Evolutionary conservation across 2,888 invertebrate genomes (phyloP).

Genomic region (Cancer borealis): DNA sequence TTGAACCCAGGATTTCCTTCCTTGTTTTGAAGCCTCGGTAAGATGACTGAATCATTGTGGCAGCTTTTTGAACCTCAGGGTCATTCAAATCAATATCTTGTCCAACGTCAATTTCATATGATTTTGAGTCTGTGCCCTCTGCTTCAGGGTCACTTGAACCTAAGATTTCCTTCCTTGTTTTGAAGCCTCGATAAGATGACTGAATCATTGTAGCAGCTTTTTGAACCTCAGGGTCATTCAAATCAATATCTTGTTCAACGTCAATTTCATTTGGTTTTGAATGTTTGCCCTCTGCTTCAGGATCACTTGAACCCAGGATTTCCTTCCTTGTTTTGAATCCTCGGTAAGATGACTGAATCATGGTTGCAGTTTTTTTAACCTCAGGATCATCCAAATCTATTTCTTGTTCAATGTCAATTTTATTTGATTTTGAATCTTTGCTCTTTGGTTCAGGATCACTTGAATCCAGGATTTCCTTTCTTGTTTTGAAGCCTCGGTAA

Average conservation of each 20-base stretch:
- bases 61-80: background rate
- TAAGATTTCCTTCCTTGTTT: background rate
- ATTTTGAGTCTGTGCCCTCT: too few relatives aligned
- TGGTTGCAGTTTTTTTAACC: background rate
- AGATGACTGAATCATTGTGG: background rate
- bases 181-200: constrained; percentile 26
- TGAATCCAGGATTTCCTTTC: background rate
- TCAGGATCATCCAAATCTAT: background rate
- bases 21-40: constrained; percentile 28
- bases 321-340: background rate
- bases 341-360: background rate
- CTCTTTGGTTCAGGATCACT: background rate
- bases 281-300: background rate
- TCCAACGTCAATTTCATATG: too few relatives aligned
- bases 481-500: background rate
- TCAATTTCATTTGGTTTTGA: background rate
- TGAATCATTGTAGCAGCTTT: background rate
- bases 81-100: background rate
- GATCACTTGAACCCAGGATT: background rate
- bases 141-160: background rate
- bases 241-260: background rate
- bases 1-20: background rate
- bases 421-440: too few relatives aligned
- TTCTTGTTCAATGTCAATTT: too few relatives aligned
- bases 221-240: background rate